Evolutionary conservation across 1,140 invertebrate species (phyloP), one percentile per base, ranked within the genome.

Genomic region (Lordiphosa clarofinis): DNA sequence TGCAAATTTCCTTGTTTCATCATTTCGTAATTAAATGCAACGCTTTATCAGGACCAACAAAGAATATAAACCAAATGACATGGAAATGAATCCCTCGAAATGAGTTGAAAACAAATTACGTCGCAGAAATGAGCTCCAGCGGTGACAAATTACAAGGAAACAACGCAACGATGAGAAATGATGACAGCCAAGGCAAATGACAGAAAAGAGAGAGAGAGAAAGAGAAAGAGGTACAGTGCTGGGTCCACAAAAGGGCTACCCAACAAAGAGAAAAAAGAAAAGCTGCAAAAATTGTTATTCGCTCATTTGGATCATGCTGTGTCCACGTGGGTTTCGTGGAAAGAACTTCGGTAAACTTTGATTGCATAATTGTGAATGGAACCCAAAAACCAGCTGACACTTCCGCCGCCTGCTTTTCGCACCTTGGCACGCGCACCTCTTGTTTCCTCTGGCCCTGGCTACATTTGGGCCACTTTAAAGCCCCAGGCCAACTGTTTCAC

Each of bases 41-140:
- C 19, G n/a, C 28, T 7, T 15, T 10, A 10, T 8, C 28, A 47
- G 48, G 9, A 3, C 11, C 13, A 64, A 60, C 58, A 76, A 46
- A 10, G 44, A 70, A 57, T 33, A 46, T 58, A 47, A 56, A 9
- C 39, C 40, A 50, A 15, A 35, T 39, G 21, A 36, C 47, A 60
- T 33, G 54, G 50, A 67, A 69, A 68, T 50, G 61, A 81, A 70
- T 70, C 56, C 54, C 70, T 31, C 28, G 37, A 70, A 79, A 81
- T 78, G 78, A 70, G 68, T 84, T 78, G 76, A 59, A 84, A 82
- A 82, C 76, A 84, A 84, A 82, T 82, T 82, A 63, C 72, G 73
- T 64, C 68, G 64, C 76, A 73, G 59, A 82, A 82, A 78, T 78
- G 78, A 76, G 73, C 76, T 82, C 78, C 76, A 82, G 78, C 76